Base-by-base conservation (phyloP, 2,113 vertebrate genomes). In the Danionella cerebrum region DNA sequence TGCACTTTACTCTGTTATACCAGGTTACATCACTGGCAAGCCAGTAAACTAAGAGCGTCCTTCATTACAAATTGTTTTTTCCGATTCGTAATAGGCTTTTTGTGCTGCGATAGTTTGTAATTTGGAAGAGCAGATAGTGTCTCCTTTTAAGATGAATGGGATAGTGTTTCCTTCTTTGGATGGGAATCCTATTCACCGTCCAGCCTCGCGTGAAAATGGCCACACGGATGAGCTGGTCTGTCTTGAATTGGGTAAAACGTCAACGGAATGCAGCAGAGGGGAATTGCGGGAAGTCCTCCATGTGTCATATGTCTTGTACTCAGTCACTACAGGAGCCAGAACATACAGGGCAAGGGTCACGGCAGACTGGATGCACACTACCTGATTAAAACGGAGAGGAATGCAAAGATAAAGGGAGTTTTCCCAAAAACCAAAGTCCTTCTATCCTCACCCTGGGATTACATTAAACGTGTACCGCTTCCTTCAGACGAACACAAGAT, bases 71-170 rank as follows among this genome's bases (percentile, higher is more conserved):
- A 67, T 59, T 68, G 58, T 65, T 64, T n/a, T n/a, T 45, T 52
- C 35, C 29, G 12, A 44, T 60, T 54, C 25, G 38, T 59, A 66
- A 53, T 45, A 57, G 66, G 57, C 55, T 48, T 53, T n/a, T 75
- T 75, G 67, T 75, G 68, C 69, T 71, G 69, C 55, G 63, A 55
- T 69, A 47, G 29, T 62, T 55, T 75, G 64, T 50, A 44, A 64
- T 67, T 71, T 75, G 73, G 73, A 75, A 75, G 73, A 75, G 64
- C 73, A 19, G 73, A 75, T 67, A 69, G 35, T 53, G 69, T 64
- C 51, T 11, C 27, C 42, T 59, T 44, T 47, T 47, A 12, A 63
- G 71, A 19, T 65, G 53, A 31, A 45, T 45, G 52, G 57, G 44
- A 22, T 45, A 65, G 55, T 70, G 1, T 52, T 66, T 63, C 44